Evolutionary conservation across 2,888 invertebrate species (phyloP), one percentile per base, ranked within the genome.

Genomic region (Drosophila parthenogenetica): DNA sequence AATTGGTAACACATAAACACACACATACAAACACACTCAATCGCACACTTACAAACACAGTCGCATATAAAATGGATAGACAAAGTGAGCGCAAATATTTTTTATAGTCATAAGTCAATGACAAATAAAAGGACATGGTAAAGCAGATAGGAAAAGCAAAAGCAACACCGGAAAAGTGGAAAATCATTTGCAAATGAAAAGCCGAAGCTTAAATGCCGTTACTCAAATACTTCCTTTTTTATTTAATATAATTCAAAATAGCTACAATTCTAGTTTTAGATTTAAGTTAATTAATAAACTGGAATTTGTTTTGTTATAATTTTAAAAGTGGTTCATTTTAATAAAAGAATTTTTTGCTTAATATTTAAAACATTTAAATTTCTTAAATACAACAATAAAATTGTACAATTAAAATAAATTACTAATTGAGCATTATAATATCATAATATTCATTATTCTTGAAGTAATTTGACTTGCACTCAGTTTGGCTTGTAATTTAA

Each of bases 1-100:
- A 72, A 77, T 69, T 79, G 66, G 43, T 66, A 73, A 65, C 57
- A 54, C 69, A 76, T 73, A 66, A 75, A 70, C 67, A 66, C 42
- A 59, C 43, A 35, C 61, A 51, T n/a, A n/a, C n/a, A 63, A 35
- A 62, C 49, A 58, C 57, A 14, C 63, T 35, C 46, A 35, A 11
- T n/a, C n/a, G n/a, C n/a, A 37, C 37, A 14, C 40, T 13, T 4
- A 42, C 17, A 63, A 50, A 45, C 42, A 37, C 14, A 37, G 40
- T 19, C 16, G 42, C 46, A 66, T 32, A 39, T 16, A 11, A 40
- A 58, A 43, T 50, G 55, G 35, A 49, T 64, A 61, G 65, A 57
- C 64, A 62, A 68, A 64, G 68, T 75, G 64, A 42, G 61, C 51
- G 57, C 35, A 74, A 75, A 69, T 69, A 65, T 60, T 59, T 69